Evolutionary conservation across 2,797 vertebrate genomes (phyloP), one percentile per base, ranked within the genome.

Genomic region (Champsocephalus gunnari): DNA sequence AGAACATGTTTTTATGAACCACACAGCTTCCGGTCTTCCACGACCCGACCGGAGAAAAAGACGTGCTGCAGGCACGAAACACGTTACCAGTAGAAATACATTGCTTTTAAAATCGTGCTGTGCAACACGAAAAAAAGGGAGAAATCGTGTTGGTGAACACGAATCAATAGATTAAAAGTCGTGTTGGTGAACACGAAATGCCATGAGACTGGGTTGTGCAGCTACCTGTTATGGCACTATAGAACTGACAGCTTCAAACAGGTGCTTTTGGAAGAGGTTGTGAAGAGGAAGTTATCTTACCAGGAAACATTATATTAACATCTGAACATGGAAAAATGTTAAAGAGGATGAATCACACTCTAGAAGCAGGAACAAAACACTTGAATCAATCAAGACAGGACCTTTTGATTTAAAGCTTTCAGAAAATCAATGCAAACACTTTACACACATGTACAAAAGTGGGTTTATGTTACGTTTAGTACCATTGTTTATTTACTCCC

Each of bases 301-400:
- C 50, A 65, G 74, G 66, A 65, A 82, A 5, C 43, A 54, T 58
- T 69, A 6, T 8, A n/a, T 48, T 56, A 19, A 54, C 44, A 69
- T 80, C 68, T 83, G 24, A 69, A 87, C 69, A 77, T 64, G 38
- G n/a, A 77, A 75, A 50, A 34, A 16, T 7, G 47, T 19, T 2
- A 41, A 43, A 24, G n/a, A 4, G 47, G 17, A 48, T 56, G 13
- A 48, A 51, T 71, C 12, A n/a, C 4, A 17, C 9, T 0, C 8
- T 17, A 34, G 14, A 9, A 3, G 24, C n/a, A 32, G 32, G 38
- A n/a, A 38, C 53, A 50, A 49, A 45, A 66, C 34, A 38, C 34
- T 38, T 38, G 34, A 38, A 21, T 61, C 9, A 60, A 45, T 14
- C 21, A 38, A 69, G 32, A 57, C 44, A 12, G 21, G 14, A 45